Percentiles rank a stretch among this genome's conserved stretches.
Conservation (phyloP, 2,113 vertebrate genomes). For the Anoplopoma fimbria region DNA sequence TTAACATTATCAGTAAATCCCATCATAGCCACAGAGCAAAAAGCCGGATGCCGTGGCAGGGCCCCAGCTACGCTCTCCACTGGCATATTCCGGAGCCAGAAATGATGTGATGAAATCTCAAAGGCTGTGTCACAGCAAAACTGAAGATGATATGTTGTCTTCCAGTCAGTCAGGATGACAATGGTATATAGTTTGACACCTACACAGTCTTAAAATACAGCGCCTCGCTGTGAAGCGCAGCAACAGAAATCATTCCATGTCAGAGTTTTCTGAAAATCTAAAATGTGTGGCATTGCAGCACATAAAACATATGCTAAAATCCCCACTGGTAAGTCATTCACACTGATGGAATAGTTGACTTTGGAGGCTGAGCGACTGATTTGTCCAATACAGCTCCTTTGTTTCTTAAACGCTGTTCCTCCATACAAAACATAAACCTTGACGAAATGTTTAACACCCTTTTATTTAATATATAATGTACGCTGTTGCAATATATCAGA, state of each 20-base stretch:
- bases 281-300: background rate
- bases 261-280: conserved; percentile 18
- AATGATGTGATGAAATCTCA: conserved; percentile 68
- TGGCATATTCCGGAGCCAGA: conserved; percentile 61
- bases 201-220: conserved; percentile 53
- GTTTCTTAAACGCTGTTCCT: background rate
- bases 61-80: conserved; percentile 44
- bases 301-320: conserved; percentile 11
- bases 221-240: conserved; percentile 5
- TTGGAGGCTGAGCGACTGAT: background rate
- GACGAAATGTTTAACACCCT: background rate
- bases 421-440: background rate
- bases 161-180: conserved; percentile 65
- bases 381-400: background rate
- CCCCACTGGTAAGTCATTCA: background rate
- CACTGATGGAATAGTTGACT: background rate
- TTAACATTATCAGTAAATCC: conserved; percentile 79
- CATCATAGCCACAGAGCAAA: conserved; percentile 65
- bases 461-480: background rate
- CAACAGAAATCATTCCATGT: conserved; percentile 28
- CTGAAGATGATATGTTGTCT: conserved; percentile 59
- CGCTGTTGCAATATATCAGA: background rate
- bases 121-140: conserved; percentile 50
- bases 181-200: conserved; percentile 42
- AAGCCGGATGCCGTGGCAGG: conserved; percentile 48